A percentile compares a stretch with the other conserved stretches of the same genome.
Evolutionary conservation across 2,888 invertebrate species (phyloP).

Genomic region (Lysandra coridon): DNA sequence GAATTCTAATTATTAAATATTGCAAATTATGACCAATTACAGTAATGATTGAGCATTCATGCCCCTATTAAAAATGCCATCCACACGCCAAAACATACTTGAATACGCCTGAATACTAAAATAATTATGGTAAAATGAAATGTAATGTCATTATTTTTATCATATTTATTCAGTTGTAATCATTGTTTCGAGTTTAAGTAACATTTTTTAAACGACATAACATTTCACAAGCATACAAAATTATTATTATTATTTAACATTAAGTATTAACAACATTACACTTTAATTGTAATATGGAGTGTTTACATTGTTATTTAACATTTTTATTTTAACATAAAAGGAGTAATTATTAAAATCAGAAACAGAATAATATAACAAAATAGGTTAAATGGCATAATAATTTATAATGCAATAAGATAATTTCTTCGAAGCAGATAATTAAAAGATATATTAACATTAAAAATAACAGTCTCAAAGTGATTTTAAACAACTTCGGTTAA

Average conservation of each 20-base stretch:
- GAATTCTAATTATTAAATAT: no score
- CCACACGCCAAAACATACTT: no score
- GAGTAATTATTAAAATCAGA: background rate
- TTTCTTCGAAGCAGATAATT: background rate
- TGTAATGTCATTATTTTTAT: background rate
- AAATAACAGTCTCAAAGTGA: background rate
- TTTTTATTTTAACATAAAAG: background rate
- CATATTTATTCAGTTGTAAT: background rate
- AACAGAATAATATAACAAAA: background rate
- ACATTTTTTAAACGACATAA: background rate
- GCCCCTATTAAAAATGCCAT: no score
- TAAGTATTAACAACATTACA: background rate
- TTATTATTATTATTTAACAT: no score
- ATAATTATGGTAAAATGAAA: constrained; percentile 1
- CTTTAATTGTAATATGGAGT: background rate
- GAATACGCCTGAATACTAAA: background rate
- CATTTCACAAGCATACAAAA: background rate
- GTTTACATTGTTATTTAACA: background rate
- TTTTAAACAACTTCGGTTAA: background rate
- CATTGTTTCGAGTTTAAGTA: background rate
- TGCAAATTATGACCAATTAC: no score
- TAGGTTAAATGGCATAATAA: no score
- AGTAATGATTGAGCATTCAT: no score
- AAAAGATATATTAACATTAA: background rate
- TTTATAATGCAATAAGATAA: background rate